A percentile compares a stretch with the other conserved stretches of the same genome.
phyloP scores from a whole-genome alignment of 2,113 vertebrate genomes.

The Upupa epops region DNA sequence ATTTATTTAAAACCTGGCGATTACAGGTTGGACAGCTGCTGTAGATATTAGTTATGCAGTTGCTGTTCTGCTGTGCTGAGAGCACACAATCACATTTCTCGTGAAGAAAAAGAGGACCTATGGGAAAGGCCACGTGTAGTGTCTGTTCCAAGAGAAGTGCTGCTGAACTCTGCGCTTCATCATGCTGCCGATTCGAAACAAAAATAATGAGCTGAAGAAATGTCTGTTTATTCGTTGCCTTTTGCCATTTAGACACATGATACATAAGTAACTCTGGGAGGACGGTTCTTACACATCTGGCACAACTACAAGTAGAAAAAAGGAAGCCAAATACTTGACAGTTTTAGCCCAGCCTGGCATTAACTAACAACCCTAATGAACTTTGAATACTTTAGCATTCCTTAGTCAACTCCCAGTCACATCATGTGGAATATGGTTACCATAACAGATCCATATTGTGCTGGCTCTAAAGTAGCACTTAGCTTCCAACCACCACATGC shows the following conservation, averaged over 20 bases:
- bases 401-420: neutral
- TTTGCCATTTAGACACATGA: neutral
- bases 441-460: neutral
- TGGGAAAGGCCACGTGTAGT: neutral
- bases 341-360: neutral
- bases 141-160: rapidly evolving
- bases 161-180: neutral
- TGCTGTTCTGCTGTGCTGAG: neutral
- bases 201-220: neutral
- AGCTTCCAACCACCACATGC: neutral
- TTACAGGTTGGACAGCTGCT: neutral
- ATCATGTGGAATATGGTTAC: neutral
- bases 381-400: neutral
- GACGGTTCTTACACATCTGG: neutral
- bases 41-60: neutral
- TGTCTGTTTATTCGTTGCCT: neutral
- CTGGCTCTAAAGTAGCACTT: neutral
- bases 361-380: neutral
- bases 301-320: neutral
- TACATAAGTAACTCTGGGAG: neutral
- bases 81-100: neutral
- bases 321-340: neutral
- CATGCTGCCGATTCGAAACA: neutral
- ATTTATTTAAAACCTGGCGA: neutral
- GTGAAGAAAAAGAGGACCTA: neutral